Evolutionary conservation across 1,140 invertebrate species (phyloP), one percentile per base, ranked within the genome.

Genomic region (Augochlora pura): DNA sequence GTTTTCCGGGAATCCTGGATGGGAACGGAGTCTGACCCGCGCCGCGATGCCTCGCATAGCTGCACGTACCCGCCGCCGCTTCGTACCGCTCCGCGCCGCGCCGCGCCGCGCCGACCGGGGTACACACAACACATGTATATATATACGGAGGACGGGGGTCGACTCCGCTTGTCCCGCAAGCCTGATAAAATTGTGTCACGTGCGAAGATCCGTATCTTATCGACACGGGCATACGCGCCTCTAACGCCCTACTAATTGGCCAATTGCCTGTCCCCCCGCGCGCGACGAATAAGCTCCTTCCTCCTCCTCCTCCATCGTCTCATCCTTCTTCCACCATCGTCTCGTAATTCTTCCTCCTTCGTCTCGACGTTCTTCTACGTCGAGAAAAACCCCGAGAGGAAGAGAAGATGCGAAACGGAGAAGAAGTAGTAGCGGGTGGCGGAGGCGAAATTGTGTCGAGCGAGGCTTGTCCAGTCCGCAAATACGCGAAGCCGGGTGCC

Each of bases 401-500:
- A n/a, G n/a, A n/a, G n/a, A n/a, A n/a, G n/a, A n/a, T n/a, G n/a
- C n/a, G n/a, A n/a, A n/a, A n/a, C n/a, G n/a, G n/a, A n/a, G 10
- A 14, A 46, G 42, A 46, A 46, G n/a, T n/a, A n/a, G n/a, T n/a
- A n/a, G 42, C 42, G 42, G 42, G 42, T 46, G 42, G 42, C 10
- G 10, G 42, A 0, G 2, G 27, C 21, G 49, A n/a, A 54, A 21
- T n/a, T 54, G 52, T 65, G 78, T 68, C 77, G 76, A 42, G 78
- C 65, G 25, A 46, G 42, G 65, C 49, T 81, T 77, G 86, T 86
- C 82, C 84, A 86, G 83, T 74, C 82, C 84, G 82, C 80, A 85
- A 87, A 87, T 86, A 86, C 83, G 84, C 80, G 77, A 83, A 86
- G 25, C 85, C 85, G 52, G 77, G 80, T 80, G n/a, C n/a, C 86